phyloP scores from a whole-genome alignment of 2,888 invertebrate genomes.

The Ichneumoninae sp. region DNA sequence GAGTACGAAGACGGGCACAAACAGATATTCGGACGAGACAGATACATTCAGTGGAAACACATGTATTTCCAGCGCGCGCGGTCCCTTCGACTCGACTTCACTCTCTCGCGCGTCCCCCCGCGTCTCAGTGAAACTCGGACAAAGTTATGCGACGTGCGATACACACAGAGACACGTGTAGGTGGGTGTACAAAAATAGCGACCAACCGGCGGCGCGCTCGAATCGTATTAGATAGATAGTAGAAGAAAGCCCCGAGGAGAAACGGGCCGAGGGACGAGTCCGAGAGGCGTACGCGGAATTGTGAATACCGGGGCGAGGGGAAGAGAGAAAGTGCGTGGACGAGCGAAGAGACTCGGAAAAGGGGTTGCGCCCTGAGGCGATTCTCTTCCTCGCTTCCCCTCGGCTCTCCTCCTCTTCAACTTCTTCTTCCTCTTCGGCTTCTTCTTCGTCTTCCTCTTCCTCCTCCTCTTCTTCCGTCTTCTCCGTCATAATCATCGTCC shows the following conservation, averaged over 20 bases:
- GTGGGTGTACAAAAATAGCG: constrained; percentile 59
- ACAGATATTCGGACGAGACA: constrained; percentile 56
- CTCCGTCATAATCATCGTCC: no score
- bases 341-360: constrained; percentile 42
- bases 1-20: constrained; percentile 59
- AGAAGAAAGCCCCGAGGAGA: constrained; percentile 45
- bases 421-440: background rate
- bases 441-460: constrained; percentile 35
- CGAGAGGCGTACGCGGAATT: constrained; percentile 50
- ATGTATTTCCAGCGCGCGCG: constrained; percentile 36
- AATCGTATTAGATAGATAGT: constrained; percentile 60
- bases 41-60: constrained; percentile 62
- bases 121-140: constrained; percentile 37
- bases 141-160: constrained; percentile 47
- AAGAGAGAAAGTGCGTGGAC: constrained; percentile 35
- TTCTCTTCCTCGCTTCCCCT: constrained; percentile 40
- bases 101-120: constrained; percentile 20
- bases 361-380: constrained; percentile 44
- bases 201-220: constrained; percentile 58
- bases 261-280: constrained; percentile 40
- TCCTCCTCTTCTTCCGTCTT: constrained; percentile 13
- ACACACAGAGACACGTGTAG: constrained; percentile 1
- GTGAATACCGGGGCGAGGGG: constrained; percentile 44
- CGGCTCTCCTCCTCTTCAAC: constrained; percentile 54
- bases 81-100: constrained; percentile 1